phyloP scores from a whole-genome alignment of 2,113 vertebrate species.

The Mormyrus lacerda region DNA sequence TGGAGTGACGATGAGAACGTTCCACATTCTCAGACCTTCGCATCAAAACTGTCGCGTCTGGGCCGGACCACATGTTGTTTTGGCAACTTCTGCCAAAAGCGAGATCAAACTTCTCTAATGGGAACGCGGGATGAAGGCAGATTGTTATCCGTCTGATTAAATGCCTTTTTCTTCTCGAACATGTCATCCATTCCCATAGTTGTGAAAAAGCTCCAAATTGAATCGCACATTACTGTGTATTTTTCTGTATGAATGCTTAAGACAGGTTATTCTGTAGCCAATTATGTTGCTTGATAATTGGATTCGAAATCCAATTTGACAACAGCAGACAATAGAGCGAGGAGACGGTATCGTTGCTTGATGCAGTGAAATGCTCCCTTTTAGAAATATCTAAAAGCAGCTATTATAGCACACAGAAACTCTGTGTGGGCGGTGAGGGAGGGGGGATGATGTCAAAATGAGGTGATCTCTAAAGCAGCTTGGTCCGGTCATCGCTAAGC shows the following conservation, averaged over 20 bases:
- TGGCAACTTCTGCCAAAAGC: neutral
- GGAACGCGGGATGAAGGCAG: neutral
- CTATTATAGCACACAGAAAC: conserved; percentile 37
- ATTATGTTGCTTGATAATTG: conserved; percentile 54
- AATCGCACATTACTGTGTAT: conserved; percentile 46
- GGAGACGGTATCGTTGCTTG: conserved; percentile 38
- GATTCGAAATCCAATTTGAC: conserved; percentile 53
- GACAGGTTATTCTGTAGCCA: conserved; percentile 33
- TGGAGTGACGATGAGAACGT: neutral
- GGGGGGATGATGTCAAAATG: neutral
- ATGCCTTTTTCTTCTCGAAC: conserved; percentile 11
- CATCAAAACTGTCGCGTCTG: neutral
- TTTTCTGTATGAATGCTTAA: conserved; percentile 43
- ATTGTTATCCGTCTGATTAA: neutral
- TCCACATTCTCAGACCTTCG: neutral
- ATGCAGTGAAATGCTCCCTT: conserved; percentile 35
- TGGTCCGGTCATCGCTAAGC: neutral
- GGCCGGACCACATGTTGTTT: neutral
- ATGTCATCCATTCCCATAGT: conserved; percentile 35
- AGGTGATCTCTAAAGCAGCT: neutral
- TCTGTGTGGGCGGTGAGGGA: neutral
- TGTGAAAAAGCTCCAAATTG: conserved; percentile 34
- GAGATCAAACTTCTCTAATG: neutral
- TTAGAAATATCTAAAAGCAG: conserved; percentile 43
- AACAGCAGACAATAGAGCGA: conserved; percentile 37